These are phyloP conservation scores for Caenorhabditis japonica DNA, from an alignment of 2,888 invertebrate genomes.

Conservation along the genomic window DNA sequence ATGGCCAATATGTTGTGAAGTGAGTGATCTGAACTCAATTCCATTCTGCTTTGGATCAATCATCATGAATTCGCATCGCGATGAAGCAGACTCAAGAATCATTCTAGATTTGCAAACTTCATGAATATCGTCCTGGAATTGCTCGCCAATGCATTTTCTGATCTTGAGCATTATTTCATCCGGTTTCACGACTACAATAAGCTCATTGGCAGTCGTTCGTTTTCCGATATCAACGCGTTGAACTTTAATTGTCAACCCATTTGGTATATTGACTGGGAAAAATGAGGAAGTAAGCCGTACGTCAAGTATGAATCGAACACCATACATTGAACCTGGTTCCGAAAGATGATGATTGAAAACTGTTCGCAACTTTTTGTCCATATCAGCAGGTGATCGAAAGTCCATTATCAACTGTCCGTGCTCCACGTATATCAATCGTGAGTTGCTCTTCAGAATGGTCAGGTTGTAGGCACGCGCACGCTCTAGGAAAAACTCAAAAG, in stretches of 20 bases:
- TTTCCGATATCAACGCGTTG: slow-evolving; percentile 55
- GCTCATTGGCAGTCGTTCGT: slow-evolving; percentile 41
- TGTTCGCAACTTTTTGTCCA: slow-evolving; percentile 29
- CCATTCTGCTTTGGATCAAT: slow-evolving; percentile 43
- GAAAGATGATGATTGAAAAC: slow-evolving; percentile 12
- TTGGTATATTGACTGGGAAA: slow-evolving; percentile 3
- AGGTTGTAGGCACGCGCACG: slow-evolving; percentile 29
- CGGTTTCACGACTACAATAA: slow-evolving; percentile 30
- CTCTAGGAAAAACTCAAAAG: slow-evolving; percentile 47
- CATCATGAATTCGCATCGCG: slow-evolving; percentile 40
- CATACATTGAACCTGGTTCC: slow-evolving; percentile 36
- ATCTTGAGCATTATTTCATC: slow-evolving; percentile 40
- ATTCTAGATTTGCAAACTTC: slow-evolving; percentile 8
- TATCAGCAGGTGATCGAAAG: slow-evolving; percentile 28
- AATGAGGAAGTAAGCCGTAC: slow-evolving; percentile 14
- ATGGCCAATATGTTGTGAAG: slow-evolving; percentile 13
- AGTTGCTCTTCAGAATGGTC: not conserved
- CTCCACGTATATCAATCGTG: slow-evolving; percentile 32
- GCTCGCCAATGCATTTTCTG: slow-evolving; percentile 37
- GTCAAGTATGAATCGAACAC: slow-evolving; percentile 34
- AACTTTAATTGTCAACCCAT: slow-evolving; percentile 28
- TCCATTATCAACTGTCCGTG: slow-evolving; percentile 5
- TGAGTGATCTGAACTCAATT: slow-evolving; percentile 6
- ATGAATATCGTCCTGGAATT: slow-evolving; percentile 45
- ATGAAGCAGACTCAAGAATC: slow-evolving; percentile 25